Percentiles rank a stretch among this genome's conserved stretches.
phyloP scores from a whole-genome alignment of 2,113 vertebrate species.

The Ptilorrhoa leucosticta region DNA sequence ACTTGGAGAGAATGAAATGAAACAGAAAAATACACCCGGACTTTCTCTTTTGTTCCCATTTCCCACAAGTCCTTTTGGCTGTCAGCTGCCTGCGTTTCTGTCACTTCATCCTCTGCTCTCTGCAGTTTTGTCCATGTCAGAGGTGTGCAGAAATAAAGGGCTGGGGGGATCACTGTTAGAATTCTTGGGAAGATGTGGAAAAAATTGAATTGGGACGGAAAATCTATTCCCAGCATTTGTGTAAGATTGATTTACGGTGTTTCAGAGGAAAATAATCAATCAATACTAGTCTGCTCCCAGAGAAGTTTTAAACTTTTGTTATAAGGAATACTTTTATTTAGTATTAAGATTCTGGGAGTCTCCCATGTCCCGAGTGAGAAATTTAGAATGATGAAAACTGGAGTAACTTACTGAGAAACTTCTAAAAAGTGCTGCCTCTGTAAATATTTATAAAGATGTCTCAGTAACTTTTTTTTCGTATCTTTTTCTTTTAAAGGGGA shows the following conservation, averaged over 20 bases:
- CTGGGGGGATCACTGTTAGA: neutral
- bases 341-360: neutral
- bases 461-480: neutral
- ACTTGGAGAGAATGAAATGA: neutral
- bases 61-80: neutral
- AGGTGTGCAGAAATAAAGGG: neutral
- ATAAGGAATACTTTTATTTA: neutral
- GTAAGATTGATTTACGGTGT: neutral
- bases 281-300: neutral
- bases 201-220: neutral
- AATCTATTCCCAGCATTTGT: neutral
- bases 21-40: neutral
- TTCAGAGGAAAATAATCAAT: neutral
- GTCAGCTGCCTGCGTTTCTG: neutral
- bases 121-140: neutral
- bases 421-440: neutral
- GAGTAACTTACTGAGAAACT: neutral
- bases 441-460: neutral
- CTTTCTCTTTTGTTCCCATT: neutral
- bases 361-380: neutral
- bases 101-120: neutral
- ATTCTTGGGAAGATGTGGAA: neutral
- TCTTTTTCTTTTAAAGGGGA: neutral
- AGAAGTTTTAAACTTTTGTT: neutral
- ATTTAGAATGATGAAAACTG: neutral